A percentile compares a stretch with the other conserved stretches of the same genome.
phyloP scores from a whole-genome alignment of 2,113 vertebrate genomes.

The Lipotes vexillifer region DNA sequence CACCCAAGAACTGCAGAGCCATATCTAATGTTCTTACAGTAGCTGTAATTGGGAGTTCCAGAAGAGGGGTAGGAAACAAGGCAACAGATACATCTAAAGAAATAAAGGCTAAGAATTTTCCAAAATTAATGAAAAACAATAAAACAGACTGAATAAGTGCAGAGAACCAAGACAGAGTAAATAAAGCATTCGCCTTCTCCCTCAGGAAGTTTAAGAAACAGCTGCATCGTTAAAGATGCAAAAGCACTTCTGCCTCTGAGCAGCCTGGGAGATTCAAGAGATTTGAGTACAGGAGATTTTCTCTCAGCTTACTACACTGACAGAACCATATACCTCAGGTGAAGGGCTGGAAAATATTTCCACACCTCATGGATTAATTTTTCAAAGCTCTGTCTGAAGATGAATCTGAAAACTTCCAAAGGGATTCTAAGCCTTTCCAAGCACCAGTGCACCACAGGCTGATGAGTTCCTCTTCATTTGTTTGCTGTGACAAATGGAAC shows the following conservation, averaged over 20 bases:
- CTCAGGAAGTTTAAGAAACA: background rate
- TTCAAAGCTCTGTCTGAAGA: slow-evolving; percentile 71
- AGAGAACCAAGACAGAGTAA: background rate
- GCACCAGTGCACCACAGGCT: slow-evolving; percentile 67
- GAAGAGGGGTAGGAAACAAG: background rate
- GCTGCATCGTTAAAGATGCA: background rate
- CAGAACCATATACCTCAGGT: slow-evolving; percentile 52
- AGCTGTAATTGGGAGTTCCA: background rate
- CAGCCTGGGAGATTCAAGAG: slow-evolving; percentile 22
- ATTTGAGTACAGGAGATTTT: slow-evolving; percentile 47
- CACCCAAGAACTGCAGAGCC: background rate
- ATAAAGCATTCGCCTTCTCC: background rate
- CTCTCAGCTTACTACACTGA: slow-evolving; percentile 45
- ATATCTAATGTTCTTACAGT: background rate
- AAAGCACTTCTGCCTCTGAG: background rate
- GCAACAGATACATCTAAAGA: background rate
- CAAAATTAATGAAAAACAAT: background rate
- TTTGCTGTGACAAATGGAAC: slow-evolving; percentile 75
- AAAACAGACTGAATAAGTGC: background rate
- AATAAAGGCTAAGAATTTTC: background rate
- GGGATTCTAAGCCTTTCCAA: slow-evolving; percentile 70
- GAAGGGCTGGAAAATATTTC: slow-evolving; percentile 62
- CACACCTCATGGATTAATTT: slow-evolving; percentile 59
- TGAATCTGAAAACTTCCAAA: slow-evolving; percentile 75
- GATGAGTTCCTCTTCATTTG: slow-evolving; percentile 70